phyloP scores from a whole-genome alignment of 2,797 vertebrate species.

The Tinamus major region DNA sequence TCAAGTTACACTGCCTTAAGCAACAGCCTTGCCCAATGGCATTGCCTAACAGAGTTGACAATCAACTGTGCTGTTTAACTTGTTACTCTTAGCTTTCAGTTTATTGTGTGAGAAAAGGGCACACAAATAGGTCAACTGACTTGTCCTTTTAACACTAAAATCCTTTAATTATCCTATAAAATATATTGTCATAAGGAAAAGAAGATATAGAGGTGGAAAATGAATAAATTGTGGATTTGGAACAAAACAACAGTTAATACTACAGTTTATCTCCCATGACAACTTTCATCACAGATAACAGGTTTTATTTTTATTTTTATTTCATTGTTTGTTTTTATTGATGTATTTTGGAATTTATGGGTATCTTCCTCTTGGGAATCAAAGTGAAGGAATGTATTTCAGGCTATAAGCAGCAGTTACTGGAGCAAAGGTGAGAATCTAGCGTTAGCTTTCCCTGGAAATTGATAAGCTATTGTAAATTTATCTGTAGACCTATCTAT shows the following conservation, averaged over 20 bases:
- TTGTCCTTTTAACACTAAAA: neutral
- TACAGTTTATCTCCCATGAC: neutral
- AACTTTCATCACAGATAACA: neutral
- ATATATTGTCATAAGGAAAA: neutral
- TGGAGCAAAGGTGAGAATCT: neutral
- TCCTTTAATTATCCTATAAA: neutral
- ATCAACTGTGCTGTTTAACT: neutral
- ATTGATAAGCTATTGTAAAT: neutral
- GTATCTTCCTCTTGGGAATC: neutral
- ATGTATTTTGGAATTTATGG: neutral
- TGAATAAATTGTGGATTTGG: neutral
- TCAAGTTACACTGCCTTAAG: neutral
- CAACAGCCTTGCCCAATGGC: slow-evolving; percentile 18
- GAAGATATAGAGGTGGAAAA: neutral
- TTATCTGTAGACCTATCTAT: neutral
- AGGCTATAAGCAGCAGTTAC: neutral
- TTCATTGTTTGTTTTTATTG: neutral
- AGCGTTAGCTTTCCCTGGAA: neutral
- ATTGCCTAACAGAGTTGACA: slow-evolving; percentile 42
- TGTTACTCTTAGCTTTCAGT: neutral
- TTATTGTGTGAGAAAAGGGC: neutral
- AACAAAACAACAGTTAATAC: neutral
- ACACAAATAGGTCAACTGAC: neutral
- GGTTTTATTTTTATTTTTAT: too few relatives aligned
- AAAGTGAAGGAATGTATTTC: neutral